Evolutionary conservation across 1,140 invertebrate species (phyloP), one percentile per base, ranked within the genome.

Genomic region (Sinonovacula constricta): DNA sequence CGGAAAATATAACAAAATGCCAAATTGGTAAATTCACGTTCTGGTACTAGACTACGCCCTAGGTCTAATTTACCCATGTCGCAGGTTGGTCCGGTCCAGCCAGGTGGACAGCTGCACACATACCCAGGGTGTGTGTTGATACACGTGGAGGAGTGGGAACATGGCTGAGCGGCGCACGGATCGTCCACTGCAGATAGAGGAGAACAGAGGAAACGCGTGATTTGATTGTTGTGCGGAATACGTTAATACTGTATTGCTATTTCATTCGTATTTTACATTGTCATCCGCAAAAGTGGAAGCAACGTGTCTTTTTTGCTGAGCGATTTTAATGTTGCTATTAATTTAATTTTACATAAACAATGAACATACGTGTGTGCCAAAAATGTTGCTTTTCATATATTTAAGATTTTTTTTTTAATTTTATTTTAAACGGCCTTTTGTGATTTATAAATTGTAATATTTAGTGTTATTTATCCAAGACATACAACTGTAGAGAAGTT

Each of bases 31-130:
- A n/a, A n/a, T n/a, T n/a, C n/a, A n/a, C n/a, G n/a, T n/a, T n/a
- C n/a, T n/a, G n/a, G n/a, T n/a, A n/a, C n/a, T n/a, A n/a, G n/a
- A 45, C 15, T 49, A n/a, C n/a, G n/a, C n/a, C n/a, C n/a, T n/a
- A n/a, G n/a, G n/a, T n/a, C n/a, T n/a, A n/a, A n/a, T 72, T 81
- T 24, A 85, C 84, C 79, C 18, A 59, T 56, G 18, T 80, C 65
- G 70, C 86, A 87, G 0, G 65, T 71, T 7, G 69, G 30, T 33
- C 86, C 86, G 7, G 81, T 85, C 84, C 86, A 85, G 3, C 86
- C 86, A 12, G 80, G 66, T 0, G 79, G 49, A 70, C 86, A 87
- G 67, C 84, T 85, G 54, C 86, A 87, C n/a, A 81, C 76, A 59
- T 84, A 87, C n/a, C 82, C 84, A 45, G 62, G 75, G 36, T 79